phyloP scores from a whole-genome alignment of 2,888 invertebrate species.

The Psylliodes chrysocephalus region DNA sequence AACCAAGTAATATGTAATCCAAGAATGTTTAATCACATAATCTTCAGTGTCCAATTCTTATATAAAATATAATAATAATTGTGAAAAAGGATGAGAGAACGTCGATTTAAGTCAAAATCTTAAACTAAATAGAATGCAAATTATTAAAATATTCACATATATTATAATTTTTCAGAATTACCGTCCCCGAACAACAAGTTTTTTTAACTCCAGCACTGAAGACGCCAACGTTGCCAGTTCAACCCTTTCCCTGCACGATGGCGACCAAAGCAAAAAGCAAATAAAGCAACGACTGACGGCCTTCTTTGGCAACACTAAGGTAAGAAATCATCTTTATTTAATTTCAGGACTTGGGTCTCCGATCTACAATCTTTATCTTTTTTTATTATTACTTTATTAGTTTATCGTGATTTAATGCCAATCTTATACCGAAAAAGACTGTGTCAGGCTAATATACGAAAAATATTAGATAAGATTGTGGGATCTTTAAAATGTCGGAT shows the following conservation, averaged over 20 bases:
- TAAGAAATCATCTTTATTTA: slow-evolving; percentile 46
- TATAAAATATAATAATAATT: too few relatives aligned
- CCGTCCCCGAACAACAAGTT: slow-evolving; percentile 58
- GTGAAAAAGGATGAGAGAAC: too few relatives aligned
- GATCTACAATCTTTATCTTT: slow-evolving; percentile 1
- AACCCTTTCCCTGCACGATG: slow-evolving; percentile 57
- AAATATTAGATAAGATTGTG: background rate
- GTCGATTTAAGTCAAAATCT: too few relatives aligned
- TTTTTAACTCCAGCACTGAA: slow-evolving; percentile 63
- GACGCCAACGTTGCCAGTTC: slow-evolving; percentile 56
- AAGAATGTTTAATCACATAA: too few relatives aligned
- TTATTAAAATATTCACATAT: too few relatives aligned
- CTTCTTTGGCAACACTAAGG: slow-evolving; percentile 75
- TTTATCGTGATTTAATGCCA: slow-evolving; percentile 5
- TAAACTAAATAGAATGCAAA: too few relatives aligned
- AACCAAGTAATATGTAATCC: too few relatives aligned
- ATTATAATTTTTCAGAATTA: slow-evolving; percentile 54
- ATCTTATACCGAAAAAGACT: background rate
- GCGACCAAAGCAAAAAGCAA: slow-evolving; percentile 63
- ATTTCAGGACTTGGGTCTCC: slow-evolving; percentile 11
- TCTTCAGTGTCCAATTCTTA: too few relatives aligned
- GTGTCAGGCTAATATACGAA: background rate
- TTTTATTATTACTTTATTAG: slow-evolving; percentile 14
- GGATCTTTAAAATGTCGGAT: too few relatives aligned
- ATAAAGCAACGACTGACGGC: slow-evolving; percentile 78